Evolutionary conservation across 1,140 invertebrate species (phyloP).

Genomic region (Vanessa atalanta): DNA sequence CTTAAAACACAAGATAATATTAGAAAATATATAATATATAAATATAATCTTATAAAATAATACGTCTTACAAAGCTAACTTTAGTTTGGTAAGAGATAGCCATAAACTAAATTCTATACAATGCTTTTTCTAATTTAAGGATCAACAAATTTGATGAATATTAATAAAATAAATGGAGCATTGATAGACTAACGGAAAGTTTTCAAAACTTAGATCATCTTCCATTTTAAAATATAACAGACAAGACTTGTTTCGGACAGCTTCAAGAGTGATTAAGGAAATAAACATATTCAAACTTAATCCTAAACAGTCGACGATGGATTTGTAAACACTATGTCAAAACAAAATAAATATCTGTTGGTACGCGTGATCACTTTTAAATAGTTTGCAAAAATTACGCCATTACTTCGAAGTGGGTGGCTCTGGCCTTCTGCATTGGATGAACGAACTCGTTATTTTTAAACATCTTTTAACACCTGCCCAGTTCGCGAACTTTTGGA

Average conservation of each 20-base stretch:
- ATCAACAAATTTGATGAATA: conserved; percentile 1
- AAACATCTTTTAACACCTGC: conserved; percentile 56
- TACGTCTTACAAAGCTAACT: too few relatives aligned
- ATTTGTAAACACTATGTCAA: conserved; percentile 59
- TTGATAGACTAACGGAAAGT: neutral
- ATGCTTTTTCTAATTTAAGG: neutral
- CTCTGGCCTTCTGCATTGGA: conserved; percentile 55
- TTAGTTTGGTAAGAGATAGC: too few relatives aligned
- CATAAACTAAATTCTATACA: too few relatives aligned
- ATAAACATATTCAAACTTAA: conserved; percentile 56
- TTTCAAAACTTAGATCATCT: conserved; percentile 21
- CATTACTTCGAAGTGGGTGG: conserved; percentile 35
- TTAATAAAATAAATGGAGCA: neutral
- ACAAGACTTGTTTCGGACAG: neutral
- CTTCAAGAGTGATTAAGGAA: conserved; percentile 9
- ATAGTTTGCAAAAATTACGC: conserved; percentile 47
- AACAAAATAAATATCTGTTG: conserved; percentile 34
- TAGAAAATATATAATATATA: too few relatives aligned
- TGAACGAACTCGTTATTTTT: conserved; percentile 73
- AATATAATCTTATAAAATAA: too few relatives aligned
- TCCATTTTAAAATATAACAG: conserved; percentile 33
- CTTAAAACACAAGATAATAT: too few relatives aligned
- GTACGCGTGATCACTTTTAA: conserved; percentile 33
- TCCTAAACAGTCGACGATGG: conserved; percentile 70
- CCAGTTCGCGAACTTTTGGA: conserved; percentile 52